Base-by-base conservation (phyloP, 2,888 invertebrate genomes). In the Ectemnius cavifrons region DNA sequence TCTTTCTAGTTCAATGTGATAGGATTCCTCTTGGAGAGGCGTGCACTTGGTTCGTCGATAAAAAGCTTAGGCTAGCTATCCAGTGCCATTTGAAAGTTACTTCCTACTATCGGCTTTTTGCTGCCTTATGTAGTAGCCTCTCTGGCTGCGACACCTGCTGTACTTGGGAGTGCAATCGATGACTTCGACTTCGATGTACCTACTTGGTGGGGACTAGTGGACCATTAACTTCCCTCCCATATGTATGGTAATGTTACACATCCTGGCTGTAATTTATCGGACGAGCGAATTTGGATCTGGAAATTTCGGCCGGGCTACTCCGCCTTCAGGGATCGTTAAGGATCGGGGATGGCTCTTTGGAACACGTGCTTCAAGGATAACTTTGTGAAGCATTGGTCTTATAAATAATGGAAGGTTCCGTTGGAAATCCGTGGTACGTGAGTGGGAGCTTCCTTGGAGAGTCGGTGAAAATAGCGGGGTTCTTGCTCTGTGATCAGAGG, bases 171-270 rank as follows among this genome's bases (percentile, higher is more conserved):
- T 73, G 72, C 69, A 71, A 70, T 74, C 81, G 46, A 60, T 57
- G 61, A 65, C 65, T 68, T 62, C 73, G 79, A 81, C 81, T 81
- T 76, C 70, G 70, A 69, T 49, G 73, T 72, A 58, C 18, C 60
- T 65, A 73, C 68, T 69, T 69, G 59, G 27, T 37, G 45, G 2
- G 37, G 27, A 23, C n/a, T 45, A 27, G 52, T 11, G 75, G 65
- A 66, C 37, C 27, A 59, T 37, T 46, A 52, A 37, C 37, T 37
- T 52, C 4, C 58, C 59, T 46, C 65, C 65, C 64, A 75, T 75
- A 78, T 78, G 76, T 77, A 80, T 80, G 77, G 73, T 80, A 80
- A 80, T 72, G 77, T 66, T 63, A 65, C 68, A 60, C 71, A 65
- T 61, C 49, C 23, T 16, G 20, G 61, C 49, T 62, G 45, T 65